A percentile compares a stretch with the other conserved stretches of the same genome.
Conservation (phyloP, 2,888 invertebrate genomes). For the Automeris io region DNA sequence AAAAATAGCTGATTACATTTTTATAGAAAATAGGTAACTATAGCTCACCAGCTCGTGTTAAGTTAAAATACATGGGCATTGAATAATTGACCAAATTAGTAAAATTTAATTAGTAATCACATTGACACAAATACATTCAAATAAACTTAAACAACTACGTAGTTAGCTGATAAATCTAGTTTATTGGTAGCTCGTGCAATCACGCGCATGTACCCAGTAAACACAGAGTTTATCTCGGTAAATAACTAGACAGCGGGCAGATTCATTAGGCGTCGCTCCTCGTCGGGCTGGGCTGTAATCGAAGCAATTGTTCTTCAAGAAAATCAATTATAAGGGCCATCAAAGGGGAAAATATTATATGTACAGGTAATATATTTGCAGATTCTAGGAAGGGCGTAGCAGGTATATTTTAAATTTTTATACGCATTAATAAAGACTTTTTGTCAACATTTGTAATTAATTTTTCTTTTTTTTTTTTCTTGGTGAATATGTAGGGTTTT, state of each 20-base stretch:
- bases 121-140: slow-evolving; percentile 6
- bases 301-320: slow-evolving; percentile 73
- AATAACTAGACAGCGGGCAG: slow-evolving; percentile 72
- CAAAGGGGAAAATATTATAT: too few relatives aligned
- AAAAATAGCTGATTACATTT: too few relatives aligned
- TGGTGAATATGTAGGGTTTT: too few relatives aligned
- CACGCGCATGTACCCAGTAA: slow-evolving; percentile 71
- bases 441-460: slow-evolving; percentile 65
- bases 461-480: slow-evolving; percentile 61
- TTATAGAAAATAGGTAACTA: too few relatives aligned
- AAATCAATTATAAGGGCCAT: slow-evolving; percentile 74
- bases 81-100: too few relatives aligned
- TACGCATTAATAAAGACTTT: too few relatives aligned
- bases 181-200: slow-evolving; percentile 72
- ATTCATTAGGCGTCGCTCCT: slow-evolving; percentile 75
- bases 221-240: slow-evolving; percentile 71
- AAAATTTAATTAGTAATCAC: slow-evolving; percentile 8
- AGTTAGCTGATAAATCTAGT: slow-evolving; percentile 59
- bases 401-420: too few relatives aligned
- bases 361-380: too few relatives aligned
- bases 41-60: too few relatives aligned
- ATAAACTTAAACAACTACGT: slow-evolving; percentile 20
- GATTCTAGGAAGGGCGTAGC: too few relatives aligned
- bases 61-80: too few relatives aligned
- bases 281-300: slow-evolving; percentile 66